These are phyloP conservation scores for Pyrochroa serraticornis DNA, from an alignment of 2,888 invertebrate genomes.

Conservation along the genomic window DNA sequence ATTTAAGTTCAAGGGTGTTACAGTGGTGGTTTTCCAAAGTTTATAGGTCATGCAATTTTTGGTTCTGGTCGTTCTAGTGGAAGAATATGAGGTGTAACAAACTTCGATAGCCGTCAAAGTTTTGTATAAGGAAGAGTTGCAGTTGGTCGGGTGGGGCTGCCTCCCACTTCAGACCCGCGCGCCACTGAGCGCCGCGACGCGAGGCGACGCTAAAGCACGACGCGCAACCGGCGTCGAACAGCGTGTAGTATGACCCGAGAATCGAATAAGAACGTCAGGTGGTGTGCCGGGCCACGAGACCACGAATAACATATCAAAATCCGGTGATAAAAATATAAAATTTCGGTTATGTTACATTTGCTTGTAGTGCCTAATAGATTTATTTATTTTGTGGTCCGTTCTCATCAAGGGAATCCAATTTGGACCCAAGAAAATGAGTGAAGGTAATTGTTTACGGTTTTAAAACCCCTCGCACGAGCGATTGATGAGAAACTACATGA, in stretches of 20 bases:
- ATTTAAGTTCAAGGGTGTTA: too few relatives aligned
- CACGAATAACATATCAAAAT: slow-evolving; percentile 49
- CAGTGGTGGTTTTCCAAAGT: too few relatives aligned
- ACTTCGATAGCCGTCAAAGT: too few relatives aligned
- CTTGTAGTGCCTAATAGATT: slow-evolving; percentile 46
- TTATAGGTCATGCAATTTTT: too few relatives aligned
- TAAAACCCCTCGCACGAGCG: slow-evolving; percentile 13
- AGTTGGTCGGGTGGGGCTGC: slow-evolving; percentile 31
- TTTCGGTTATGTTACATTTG: slow-evolving; percentile 31
- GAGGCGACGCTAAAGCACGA: slow-evolving; percentile 45
- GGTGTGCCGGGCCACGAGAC: slow-evolving; percentile 43
- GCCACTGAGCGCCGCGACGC: slow-evolving; percentile 44
- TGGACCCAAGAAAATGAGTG: slow-evolving; percentile 33
- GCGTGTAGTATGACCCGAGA: slow-evolving; percentile 53
- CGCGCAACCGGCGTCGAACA: slow-evolving; percentile 50
- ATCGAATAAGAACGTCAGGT: slow-evolving; percentile 46
- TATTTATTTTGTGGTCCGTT: slow-evolving; percentile 37
- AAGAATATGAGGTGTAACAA: too few relatives aligned
- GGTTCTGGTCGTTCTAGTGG: too few relatives aligned
- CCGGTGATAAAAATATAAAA: slow-evolving; percentile 41
- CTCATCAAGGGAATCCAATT: slow-evolving; percentile 33
- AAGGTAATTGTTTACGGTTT: slow-evolving; percentile 29
- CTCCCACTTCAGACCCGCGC: slow-evolving; percentile 32
- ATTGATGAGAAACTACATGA: slow-evolving; percentile 27
- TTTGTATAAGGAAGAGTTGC: too few relatives aligned